Conservation (phyloP, 35 echinoderm and acorn worm genomes). For the Stichopus chloronotus region DNA sequence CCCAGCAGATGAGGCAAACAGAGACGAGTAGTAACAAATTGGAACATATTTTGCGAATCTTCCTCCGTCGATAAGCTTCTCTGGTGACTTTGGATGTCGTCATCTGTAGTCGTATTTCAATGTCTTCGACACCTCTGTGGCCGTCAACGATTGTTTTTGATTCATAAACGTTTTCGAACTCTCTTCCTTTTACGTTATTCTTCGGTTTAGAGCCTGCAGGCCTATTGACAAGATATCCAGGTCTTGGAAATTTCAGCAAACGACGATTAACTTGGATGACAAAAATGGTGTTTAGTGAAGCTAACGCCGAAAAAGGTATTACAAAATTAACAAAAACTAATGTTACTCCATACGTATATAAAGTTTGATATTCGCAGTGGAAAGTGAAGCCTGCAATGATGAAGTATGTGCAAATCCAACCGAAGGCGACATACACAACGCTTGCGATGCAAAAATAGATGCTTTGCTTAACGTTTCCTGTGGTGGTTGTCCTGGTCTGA, state of each 20-base stretch:
- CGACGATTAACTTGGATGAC: background rate
- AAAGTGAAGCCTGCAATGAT: background rate
- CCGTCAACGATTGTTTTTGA: too few species aligned
- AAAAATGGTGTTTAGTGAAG: background rate
- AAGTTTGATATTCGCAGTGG: background rate
- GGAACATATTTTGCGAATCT: background rate
- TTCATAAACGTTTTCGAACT: too few species aligned
- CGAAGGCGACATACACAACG: background rate
- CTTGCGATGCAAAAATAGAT: background rate
- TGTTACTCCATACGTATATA: background rate
- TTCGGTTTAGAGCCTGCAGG: too few species aligned
- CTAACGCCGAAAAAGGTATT: background rate
- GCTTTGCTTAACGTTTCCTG: background rate
- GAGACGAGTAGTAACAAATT: background rate
- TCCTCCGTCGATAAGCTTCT: background rate
- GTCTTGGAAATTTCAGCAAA: background rate
- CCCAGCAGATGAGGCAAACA: background rate
- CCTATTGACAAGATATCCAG: too few species aligned
- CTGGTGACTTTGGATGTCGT: too few species aligned
- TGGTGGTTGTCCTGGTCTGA: background rate
- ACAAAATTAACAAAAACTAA: background rate
- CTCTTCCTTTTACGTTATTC: too few species aligned
- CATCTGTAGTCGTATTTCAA: background rate
- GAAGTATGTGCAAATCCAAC: background rate
- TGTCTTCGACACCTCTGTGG: too few species aligned